Evolutionary conservation across 2,113 vertebrate genomes (phyloP), one percentile per base, ranked within the genome.

Genomic region (Rhinopomastus cyanomelas): DNA sequence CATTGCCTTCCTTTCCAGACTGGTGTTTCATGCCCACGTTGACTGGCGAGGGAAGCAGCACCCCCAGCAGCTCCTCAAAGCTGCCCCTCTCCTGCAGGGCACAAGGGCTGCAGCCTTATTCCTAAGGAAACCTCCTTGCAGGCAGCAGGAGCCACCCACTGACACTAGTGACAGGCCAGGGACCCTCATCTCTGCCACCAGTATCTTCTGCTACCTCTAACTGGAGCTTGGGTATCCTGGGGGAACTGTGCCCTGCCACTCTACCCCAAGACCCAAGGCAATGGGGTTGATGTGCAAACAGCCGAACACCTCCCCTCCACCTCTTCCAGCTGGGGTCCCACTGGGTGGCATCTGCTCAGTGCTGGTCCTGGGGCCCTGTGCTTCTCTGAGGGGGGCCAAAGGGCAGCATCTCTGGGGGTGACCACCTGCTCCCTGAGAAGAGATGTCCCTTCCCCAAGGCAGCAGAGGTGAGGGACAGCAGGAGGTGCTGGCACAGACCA

Each of bases 161-260:
- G 8, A 36, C 5, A 16, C 26, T 36, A 8, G 51, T 0, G 11
- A 49, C 2, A 1, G 5, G 26, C 34, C 3, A 7, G 36, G 12
- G 20, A 37, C 27, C 48, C 51, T 83, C 1, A 0, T 19, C 3
- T 4, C 16, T 55, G 57, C 27, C 52, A 34, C 16, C 3, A 5
- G 36, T 42, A 42, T 42, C 39, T 42, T 42, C 67, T 9, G 25
- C 46, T 76, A 60, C 69, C 83, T 67, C 76, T 37, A 88, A 68
- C 1, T 17, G 51, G n/a, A 21, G 2, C 60, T 69, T 44, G 18
- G 16, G 22, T 4, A 55, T 51, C 22, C 60, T 52, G 39, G 5
- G 52, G 4, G 1, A 60, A 17, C 62, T 64, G 48, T 1, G 1
- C 44, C 0, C 3, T 0, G 0, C 20, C 0, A 0, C 22, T 86